phyloP scores from a whole-genome alignment of 2,113 vertebrate species.

The Gracilinanus agilis region DNA sequence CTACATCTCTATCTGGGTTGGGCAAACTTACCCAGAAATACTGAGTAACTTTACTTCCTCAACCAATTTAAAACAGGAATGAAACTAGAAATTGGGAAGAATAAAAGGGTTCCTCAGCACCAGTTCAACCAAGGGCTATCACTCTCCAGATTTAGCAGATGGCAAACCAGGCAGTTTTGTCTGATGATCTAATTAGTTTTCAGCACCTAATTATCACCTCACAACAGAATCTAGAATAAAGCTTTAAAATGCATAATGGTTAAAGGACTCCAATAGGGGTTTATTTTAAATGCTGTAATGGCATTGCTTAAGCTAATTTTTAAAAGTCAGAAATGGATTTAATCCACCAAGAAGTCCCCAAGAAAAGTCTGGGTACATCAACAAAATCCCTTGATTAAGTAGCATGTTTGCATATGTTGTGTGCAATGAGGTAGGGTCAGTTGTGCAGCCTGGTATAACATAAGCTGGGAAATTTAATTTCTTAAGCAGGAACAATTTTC shows the following conservation, averaged over 20 bases:
- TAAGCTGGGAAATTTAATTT: not conserved
- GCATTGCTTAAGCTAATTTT: conserved; percentile 45
- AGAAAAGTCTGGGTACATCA: not conserved
- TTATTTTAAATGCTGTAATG: conserved; percentile 52
- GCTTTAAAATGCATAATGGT: conserved; percentile 57
- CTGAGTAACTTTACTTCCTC: not conserved
- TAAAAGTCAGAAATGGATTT: conserved; percentile 28
- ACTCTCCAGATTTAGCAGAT: conserved; percentile 68
- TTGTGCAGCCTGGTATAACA: not conserved
- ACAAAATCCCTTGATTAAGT: conserved; percentile 5
- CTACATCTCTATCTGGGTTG: fast-evolving
- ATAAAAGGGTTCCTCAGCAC: conserved; percentile 38
- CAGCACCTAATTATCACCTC: conserved; percentile 77
- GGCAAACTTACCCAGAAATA: not conserved
- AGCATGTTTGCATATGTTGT: not conserved
- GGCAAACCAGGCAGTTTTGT: conserved; percentile 69
- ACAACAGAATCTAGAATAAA: conserved; percentile 68
- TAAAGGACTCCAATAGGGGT: conserved; percentile 35
- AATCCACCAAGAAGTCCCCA: conserved; percentile 30
- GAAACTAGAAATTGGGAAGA: not conserved
- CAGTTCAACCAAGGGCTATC: conserved; percentile 43
- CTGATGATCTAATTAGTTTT: conserved; percentile 77
- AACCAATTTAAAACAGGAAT: not conserved
- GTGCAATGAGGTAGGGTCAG: not conserved
- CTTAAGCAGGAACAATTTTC: conserved; percentile 46